Base-by-base conservation (phyloP, 2,888 invertebrate species). In the Lasioglossum malachurum region DNA sequence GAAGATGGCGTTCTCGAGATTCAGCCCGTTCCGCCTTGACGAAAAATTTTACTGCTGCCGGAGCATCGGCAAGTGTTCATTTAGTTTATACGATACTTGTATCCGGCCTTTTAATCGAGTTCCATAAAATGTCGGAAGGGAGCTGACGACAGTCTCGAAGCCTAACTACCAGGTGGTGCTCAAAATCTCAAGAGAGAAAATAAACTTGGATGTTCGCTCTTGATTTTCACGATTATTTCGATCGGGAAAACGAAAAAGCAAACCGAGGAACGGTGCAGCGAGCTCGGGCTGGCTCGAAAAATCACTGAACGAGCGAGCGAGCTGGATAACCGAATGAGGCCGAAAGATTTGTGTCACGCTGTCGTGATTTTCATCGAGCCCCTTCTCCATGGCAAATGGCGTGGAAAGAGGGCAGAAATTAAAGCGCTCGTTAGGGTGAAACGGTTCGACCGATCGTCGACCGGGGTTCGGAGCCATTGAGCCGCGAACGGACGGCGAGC, bases 401-500 rank as follows among this genome's bases (percentile, higher is more conserved):
- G 89, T 79, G 91, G 91, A 91, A 91, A 90, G 74, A 89, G 88
- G 85, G 90, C 82, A 90, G 91, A 87, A 91, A 91, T 91, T 91
- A 91, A 90, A 91, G 90, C 83, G 90, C 90, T 91, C 90, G 91
- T 91, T 91, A 91, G 88, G 85, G 60, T 72, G 88, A 78, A 87
- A 78, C 86, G 88, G 64, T 82, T 80, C 69, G 82, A 73, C 76
- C 83, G 83, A 85, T 90, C 84, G 87, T 23, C 81, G 64, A 2
- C 31, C 31, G 80, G 78, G 80, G 74, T 80, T 75, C 77, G 87
- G 19, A 80, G 72, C 76, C 84, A 77, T 75, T 83, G 81, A 85
- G 38, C 90, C 87, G 84, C 84, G 82, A 91, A 85, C 77, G 49
- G 64, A 80, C 73, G 71, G n/a, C 64, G 74, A 76, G 41, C 77